phyloP scores from a whole-genome alignment of 2,797 vertebrate species.

The Cyclura pinguis region DNA sequence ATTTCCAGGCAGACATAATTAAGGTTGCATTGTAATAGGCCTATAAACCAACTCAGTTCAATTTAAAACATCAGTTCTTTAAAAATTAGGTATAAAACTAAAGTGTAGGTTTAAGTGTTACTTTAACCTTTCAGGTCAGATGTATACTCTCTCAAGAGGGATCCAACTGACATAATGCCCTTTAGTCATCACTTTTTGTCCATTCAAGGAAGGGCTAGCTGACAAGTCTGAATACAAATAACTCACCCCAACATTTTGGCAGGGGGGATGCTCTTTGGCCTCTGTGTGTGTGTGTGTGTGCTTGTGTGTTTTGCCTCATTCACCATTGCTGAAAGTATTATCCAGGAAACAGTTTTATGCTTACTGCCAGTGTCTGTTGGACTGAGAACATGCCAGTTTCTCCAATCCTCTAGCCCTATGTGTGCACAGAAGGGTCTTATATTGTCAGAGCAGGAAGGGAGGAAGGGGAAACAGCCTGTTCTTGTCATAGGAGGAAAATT shows the following conservation, averaged over 20 bases:
- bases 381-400: conserved; percentile 38
- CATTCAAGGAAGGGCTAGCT: not conserved
- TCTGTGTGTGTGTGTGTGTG: too few relatives aligned
- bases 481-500: not conserved
- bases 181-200: not conserved
- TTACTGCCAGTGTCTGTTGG: conserved; percentile 4
- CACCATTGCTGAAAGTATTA: conserved; percentile 55
- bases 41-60: not conserved
- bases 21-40: not conserved
- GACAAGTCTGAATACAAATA: not conserved
- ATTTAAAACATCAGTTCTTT: not conserved
- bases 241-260: not conserved
- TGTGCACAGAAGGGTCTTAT: not conserved
- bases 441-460: not conserved
- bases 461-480: not conserved
- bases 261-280: too few relatives aligned
- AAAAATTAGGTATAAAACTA: not conserved
- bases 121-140: not conserved
- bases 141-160: not conserved
- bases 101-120: not conserved
- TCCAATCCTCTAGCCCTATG: not conserved
- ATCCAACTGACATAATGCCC: not conserved
- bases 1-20: not conserved
- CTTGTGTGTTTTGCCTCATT: conserved; percentile 7
- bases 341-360: conserved; percentile 50